These are phyloP conservation scores for Melospiza melodia DNA, from an alignment of 2,113 vertebrate genomes.

Conservation along the genomic window DNA sequence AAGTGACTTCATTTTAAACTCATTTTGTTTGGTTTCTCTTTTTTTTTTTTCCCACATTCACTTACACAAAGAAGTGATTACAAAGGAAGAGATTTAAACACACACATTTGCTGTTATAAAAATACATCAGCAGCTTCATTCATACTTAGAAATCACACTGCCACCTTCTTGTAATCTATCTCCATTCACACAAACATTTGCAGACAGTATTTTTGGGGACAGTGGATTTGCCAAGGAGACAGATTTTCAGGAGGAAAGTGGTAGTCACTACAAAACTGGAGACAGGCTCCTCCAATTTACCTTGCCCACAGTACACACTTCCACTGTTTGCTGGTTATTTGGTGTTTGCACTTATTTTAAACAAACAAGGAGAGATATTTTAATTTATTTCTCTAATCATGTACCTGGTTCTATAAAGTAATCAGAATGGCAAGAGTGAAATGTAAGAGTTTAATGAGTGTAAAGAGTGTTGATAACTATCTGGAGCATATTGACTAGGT, in stretches of 20 bases:
- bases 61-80: not conserved
- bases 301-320: not conserved
- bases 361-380: not conserved
- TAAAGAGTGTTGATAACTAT: not conserved
- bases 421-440: not conserved
- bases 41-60: not conserved
- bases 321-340: not conserved
- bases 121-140: not conserved
- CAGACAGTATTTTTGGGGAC: fast-evolving
- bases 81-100: not conserved
- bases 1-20: not conserved
- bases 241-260: not conserved
- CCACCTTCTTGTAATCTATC: not conserved
- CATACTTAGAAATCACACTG: not conserved
- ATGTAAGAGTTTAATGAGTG: not conserved
- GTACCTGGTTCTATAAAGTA: not conserved
- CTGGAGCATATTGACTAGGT: not conserved
- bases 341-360: not conserved
- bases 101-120: not conserved
- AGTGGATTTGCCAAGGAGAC: not conserved
- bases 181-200: not conserved
- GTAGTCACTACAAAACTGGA: not conserved
- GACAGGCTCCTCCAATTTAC: not conserved
- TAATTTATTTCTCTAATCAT: not conserved
- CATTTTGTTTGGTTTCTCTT: not conserved